Base-by-base conservation (phyloP, 2,113 vertebrate genomes). In the Salvelinus namaycush region DNA sequence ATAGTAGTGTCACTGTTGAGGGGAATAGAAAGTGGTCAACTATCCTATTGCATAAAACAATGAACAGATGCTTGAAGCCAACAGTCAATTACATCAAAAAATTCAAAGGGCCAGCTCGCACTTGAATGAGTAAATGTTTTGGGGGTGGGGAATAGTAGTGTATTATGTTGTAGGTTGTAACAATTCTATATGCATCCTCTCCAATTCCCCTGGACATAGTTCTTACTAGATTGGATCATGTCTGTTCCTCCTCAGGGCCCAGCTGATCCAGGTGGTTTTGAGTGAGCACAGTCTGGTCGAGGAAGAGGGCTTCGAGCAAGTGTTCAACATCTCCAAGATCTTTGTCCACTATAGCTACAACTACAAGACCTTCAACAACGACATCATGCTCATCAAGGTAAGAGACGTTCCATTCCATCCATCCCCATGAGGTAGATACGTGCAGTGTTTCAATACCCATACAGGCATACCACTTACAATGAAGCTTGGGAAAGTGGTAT, bases 341-440 rank as follows among this genome's bases (percentile, higher is more conserved):
- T 64, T 67, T 31, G 0, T 74, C 39, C 39, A 44, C 39, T 44
- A 44, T 20, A 62, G 57, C 34, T 94, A 68, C 69, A 88, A 54
- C 51, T 54, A 54, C 51, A 54, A 54, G 87, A 89, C 1, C 94
- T 9, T 77, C 73, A 79, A 92, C 79, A 90, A 89, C 12, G 93
- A 94, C 79, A 91, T 94, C 86, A 89, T 94, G 92, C 76, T 94
- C 9, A 74, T 94, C 5, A 91, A 91, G 90, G 93, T 93, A 75
- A 76, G 83, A 71, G 64, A n/a, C 4, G 9, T 0, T 16, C 34
- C 51, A 57, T 68, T 12, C 39, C 27, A n/a, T 12, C 39, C 27
- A n/a, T n/a, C 16, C 3, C 13, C 57, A 60, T 18, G 34, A 62
- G 31, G 18, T n/a, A 5, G 59, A 39, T 31, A 60, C 14, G n/a